Evolutionary conservation across 2,113 vertebrate genomes (phyloP).

Genomic region (Grammomys surdaster): DNA sequence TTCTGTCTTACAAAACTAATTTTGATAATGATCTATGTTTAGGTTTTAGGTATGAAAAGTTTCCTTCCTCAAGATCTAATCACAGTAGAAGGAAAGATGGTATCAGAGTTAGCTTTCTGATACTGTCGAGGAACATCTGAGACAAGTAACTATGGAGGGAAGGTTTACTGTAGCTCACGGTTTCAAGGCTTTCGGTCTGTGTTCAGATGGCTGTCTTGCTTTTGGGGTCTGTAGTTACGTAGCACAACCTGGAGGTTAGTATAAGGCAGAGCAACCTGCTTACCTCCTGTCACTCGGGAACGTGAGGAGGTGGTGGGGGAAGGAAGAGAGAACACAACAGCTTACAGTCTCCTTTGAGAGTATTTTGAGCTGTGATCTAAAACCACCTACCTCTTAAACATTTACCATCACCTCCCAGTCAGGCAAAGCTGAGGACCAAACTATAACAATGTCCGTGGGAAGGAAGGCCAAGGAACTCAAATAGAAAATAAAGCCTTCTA

Average conservation of each 20-base stretch:
- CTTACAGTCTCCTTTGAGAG: neutral
- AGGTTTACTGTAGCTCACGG: neutral
- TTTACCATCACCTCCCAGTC: neutral
- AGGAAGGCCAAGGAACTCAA: neutral
- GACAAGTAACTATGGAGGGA: neutral
- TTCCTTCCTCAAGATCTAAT: conserved; percentile 22
- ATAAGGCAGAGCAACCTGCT: neutral
- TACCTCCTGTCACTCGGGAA: neutral
- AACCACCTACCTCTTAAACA: neutral
- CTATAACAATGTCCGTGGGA: neutral
- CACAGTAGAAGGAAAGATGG: conserved; percentile 9
- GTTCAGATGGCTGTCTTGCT: too few relatives aligned
- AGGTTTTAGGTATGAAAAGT: conserved; percentile 29
- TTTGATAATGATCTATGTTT: conserved; percentile 18
- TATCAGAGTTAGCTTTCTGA: neutral
- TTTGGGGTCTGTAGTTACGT: neutral
- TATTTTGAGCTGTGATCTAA: neutral
- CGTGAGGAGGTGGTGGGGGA: neutral
- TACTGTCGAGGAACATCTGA: neutral
- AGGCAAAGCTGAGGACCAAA: neutral
- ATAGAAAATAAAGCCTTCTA: conserved; percentile 33
- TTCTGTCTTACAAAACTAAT: conserved; percentile 50
- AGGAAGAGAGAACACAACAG: neutral
- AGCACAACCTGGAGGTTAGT: neutral
- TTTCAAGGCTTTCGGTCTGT: neutral